Conservation (phyloP, 2,888 invertebrate species). For the Choristoneura rosaceana region DNA sequence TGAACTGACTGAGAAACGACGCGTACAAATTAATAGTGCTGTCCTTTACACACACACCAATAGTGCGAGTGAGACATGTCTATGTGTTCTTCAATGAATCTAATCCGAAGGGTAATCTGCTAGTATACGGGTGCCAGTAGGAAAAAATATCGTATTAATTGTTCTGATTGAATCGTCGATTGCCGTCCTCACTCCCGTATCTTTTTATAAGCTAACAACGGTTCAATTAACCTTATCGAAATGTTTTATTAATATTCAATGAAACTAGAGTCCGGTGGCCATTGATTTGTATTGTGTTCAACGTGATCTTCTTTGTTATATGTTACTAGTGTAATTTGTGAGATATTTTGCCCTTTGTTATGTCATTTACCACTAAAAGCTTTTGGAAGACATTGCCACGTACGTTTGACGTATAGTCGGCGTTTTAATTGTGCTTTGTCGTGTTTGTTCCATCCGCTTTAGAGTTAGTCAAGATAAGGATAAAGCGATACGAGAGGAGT, state of each 20-base stretch:
- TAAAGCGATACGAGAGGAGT: constrained; percentile 24
- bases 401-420: background rate
- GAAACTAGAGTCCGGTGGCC: constrained; percentile 31
- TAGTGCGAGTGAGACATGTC: constrained; percentile 24
- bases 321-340: constrained; percentile 22
- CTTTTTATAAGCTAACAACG: constrained; percentile 40
- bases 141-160: constrained; percentile 39
- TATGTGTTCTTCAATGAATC: constrained; percentile 33
- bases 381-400: background rate
- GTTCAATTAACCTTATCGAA: constrained; percentile 38
- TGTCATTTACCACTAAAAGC: constrained; percentile 18
- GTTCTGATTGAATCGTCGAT: constrained; percentile 39
- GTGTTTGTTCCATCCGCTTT: constrained; percentile 2
- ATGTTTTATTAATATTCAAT: constrained; percentile 41
- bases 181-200: constrained; percentile 42
- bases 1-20: constrained; percentile 16
- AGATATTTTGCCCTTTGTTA: constrained; percentile 16
- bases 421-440: background rate
- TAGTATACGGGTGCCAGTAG: constrained; percentile 38
- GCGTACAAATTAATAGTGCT: constrained; percentile 27
- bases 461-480: constrained; percentile 7
- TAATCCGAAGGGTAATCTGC: constrained; percentile 20
- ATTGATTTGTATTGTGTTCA: constrained; percentile 34
- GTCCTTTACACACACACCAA: constrained; percentile 27
- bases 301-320: constrained; percentile 32